Percentiles rank a stretch among this genome's conserved stretches.
Evolutionary conservation across 2,113 vertebrate genomes (phyloP).

Genomic region (Circaetus gallicus): DNA sequence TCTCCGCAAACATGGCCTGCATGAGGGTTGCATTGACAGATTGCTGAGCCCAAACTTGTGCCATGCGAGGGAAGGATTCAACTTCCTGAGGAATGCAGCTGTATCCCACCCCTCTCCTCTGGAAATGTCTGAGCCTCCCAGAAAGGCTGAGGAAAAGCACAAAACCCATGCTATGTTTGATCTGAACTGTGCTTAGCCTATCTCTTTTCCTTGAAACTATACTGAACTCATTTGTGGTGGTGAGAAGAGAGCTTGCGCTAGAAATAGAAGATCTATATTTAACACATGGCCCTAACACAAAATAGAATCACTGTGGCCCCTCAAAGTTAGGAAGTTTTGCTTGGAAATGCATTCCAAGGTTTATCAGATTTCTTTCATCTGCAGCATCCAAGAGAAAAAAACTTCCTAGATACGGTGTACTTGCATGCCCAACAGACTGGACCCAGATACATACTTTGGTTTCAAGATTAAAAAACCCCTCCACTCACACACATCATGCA

Average conservation of each 20-base stretch:
- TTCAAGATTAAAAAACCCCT: not conserved
- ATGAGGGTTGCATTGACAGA: not conserved
- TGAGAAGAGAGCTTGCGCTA: not conserved
- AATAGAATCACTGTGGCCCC: not conserved
- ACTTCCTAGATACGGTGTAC: not conserved
- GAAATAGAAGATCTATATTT: slow-evolving; percentile 29
- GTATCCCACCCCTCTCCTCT: not conserved
- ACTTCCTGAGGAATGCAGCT: not conserved
- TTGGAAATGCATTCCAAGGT: slow-evolving; percentile 1
- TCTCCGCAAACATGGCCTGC: not conserved
- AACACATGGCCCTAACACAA: not conserved
- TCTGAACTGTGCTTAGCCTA: not conserved
- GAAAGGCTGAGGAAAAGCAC: not conserved
- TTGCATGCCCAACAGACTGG: not conserved
- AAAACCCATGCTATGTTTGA: not conserved
- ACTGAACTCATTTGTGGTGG: not conserved
- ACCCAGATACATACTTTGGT: not conserved
- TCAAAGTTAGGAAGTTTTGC: not conserved
- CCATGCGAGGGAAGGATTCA: not conserved
- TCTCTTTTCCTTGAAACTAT: not conserved
- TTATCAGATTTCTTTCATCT: slow-evolving; percentile 22
- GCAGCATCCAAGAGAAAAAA: not conserved
- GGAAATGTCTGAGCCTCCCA: not conserved
- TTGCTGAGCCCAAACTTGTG: not conserved
- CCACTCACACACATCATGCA: not conserved